These are phyloP conservation scores for Apis laboriosa DNA, from an alignment of 1,140 invertebrate species.

Conservation along the genomic window DNA sequence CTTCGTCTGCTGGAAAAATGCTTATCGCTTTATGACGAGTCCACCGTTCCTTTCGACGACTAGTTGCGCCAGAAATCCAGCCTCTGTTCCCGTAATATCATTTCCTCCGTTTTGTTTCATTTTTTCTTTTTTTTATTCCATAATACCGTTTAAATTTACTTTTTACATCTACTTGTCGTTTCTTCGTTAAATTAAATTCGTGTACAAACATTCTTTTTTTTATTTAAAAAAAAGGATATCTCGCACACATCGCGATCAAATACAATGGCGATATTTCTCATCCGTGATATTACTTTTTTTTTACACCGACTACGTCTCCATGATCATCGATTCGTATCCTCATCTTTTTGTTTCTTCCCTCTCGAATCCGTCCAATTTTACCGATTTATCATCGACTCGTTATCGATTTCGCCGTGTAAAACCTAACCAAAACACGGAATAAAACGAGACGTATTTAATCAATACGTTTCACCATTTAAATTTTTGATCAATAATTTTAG, in stretches of 20 bases:
- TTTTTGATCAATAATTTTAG: not conserved
- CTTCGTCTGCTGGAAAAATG: conserved; percentile 49
- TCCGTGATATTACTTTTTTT: too few relatives aligned
- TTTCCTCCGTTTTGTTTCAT: not conserved
- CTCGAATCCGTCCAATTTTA: not conserved
- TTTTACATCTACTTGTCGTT: not conserved
- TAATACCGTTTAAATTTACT: too few relatives aligned
- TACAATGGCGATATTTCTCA: not conserved
- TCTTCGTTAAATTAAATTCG: conserved; percentile 16
- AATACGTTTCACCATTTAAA: not conserved
- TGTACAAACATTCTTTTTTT: not conserved
- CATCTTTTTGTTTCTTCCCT: too few relatives aligned
- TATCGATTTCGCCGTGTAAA: not conserved
- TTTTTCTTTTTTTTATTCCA: not conserved
- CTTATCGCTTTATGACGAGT: conserved; percentile 53
- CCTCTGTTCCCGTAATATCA: too few relatives aligned
- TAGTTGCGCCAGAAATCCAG: conserved; percentile 23
- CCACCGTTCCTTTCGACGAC: conserved; percentile 25
- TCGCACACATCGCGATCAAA: not conserved
- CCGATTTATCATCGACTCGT: not conserved
- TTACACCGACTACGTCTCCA: too few relatives aligned
- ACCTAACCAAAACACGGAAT: not conserved
- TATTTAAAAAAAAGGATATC: not conserved
- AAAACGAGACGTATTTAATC: not conserved
- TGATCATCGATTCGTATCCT: too few relatives aligned